Evolutionary conservation across 2,888 invertebrate species (phyloP).

Genomic region (Neuroscelio doddi): DNA sequence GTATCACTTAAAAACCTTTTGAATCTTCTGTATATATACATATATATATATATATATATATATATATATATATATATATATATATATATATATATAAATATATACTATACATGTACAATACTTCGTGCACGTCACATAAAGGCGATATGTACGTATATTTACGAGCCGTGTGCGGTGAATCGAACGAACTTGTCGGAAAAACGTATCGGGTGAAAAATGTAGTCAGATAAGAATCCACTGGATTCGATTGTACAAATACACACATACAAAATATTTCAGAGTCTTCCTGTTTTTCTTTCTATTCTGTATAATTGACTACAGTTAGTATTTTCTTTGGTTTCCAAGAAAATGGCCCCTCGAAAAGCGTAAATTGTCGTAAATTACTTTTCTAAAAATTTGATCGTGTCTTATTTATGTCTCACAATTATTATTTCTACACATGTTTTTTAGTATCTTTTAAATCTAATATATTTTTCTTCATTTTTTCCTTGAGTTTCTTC

Average conservation of each 20-base stretch:
- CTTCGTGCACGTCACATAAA: too few species aligned
- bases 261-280: slow-evolving; percentile 15
- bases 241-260: slow-evolving; percentile 3
- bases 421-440: background rate
- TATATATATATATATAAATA: too few species aligned
- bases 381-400: background rate
- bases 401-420: slow-evolving; percentile 3
- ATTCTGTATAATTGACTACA: slow-evolving; percentile 14
- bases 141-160: too few species aligned
- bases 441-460: background rate
- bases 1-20: background rate
- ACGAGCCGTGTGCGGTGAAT: background rate
- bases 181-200: background rate
- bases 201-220: background rate
- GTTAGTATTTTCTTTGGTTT: slow-evolving; percentile 8
- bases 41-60: too few species aligned
- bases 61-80: too few species aligned
- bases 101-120: too few species aligned
- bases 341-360: background rate
- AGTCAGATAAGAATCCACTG: background rate
- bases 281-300: background rate
- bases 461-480: background rate
- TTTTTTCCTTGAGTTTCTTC: background rate
- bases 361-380: slow-evolving; percentile 12
- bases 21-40: background rate